Base-by-base conservation (phyloP, 1,140 invertebrate genomes). In the Drosophila lowei region DNA sequence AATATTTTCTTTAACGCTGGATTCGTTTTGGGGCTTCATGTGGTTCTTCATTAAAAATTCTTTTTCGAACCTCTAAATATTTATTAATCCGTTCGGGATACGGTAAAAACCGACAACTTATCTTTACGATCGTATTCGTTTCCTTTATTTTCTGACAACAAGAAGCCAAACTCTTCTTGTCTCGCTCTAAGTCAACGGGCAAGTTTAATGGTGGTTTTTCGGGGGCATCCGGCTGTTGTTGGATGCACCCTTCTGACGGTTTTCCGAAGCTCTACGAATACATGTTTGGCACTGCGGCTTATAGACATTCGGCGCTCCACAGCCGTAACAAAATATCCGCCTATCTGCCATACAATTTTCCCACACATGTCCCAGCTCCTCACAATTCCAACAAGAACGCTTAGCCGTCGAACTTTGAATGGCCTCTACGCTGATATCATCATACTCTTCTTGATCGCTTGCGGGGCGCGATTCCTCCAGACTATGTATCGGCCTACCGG, bases 241-340 rank as follows among this genome's bases (percentile, higher is more conserved):
- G 21, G 47, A 43, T 59, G 46, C 46, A 42, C 34, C 30, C 38
- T 41, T 59, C 21, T 50, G 30, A 3, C n/a, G 34, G 57, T 50
- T 59, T 59, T 42, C 57, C 47, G 57, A 30, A 6, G 25, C 25
- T 9, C 23, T 15, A 16, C 15, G 41, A 15, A 25, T 11, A 23
- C 53, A 56, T 4, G 8, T 16, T 44, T 44, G 8, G 5, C 49
- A 34, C 8, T 30, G 28, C 9, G 23, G 49, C 28, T 30, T 52
- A 16, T 38, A 59, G 8, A 43, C 25, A 8, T 30, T 49, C 6
- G 11, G 6, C 13, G 34, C 11, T 2, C 53, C 53, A 43, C 53
- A 59, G 21, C 57, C 57, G 8, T 55, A 55, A 43, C 41, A 55
- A n/a, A 55, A 55, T 1, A 56, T 28, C 8, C 41, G 53, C 7